phyloP scores from a whole-genome alignment of 1,140 invertebrate species.

The Drosophila mojavensis region DNA sequence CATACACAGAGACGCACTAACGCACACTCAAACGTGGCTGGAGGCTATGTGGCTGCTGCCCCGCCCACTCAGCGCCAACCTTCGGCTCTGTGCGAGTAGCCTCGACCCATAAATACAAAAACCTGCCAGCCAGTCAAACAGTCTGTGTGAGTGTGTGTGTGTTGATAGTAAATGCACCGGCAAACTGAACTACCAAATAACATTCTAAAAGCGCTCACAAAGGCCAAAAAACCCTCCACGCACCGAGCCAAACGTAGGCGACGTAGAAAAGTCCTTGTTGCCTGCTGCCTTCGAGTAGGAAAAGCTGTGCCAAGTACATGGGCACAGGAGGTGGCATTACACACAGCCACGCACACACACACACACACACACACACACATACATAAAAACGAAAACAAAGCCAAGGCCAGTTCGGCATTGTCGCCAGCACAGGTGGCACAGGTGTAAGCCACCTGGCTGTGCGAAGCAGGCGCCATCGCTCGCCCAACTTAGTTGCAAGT shows the following conservation, averaged over 20 bases:
- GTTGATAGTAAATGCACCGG: slow-evolving; percentile 38
- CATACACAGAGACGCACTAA: slow-evolving; percentile 8
- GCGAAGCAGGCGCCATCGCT: neutral
- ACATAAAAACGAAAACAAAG: slow-evolving; percentile 12
- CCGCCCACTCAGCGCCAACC: slow-evolving; percentile 44
- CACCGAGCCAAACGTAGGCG: slow-evolving; percentile 23
- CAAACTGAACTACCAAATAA: slow-evolving; percentile 46
- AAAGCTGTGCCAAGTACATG: neutral
- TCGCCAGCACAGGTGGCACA: slow-evolving; percentile 2
- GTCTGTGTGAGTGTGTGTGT: slow-evolving; percentile 16
- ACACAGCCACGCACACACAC: neutral
- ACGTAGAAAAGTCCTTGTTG: slow-evolving; percentile 36
- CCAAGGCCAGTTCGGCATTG: slow-evolving; percentile 52
- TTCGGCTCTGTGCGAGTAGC: slow-evolving; percentile 61
- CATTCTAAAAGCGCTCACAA: slow-evolving; percentile 26
- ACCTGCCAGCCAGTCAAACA: slow-evolving; percentile 27
- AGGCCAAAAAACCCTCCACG: slow-evolving; percentile 1
- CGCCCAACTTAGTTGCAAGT: slow-evolving; percentile 9
- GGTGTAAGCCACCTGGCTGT: slow-evolving; percentile 4
- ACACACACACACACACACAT: slow-evolving; percentile 10
- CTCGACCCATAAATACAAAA: slow-evolving; percentile 76
- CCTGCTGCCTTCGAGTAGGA: slow-evolving; percentile 1
- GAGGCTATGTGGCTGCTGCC: slow-evolving; percentile 28
- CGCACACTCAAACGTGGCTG: slow-evolving; percentile 45
- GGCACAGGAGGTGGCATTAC: neutral